These are phyloP conservation scores for Verasper variegatus DNA, from an alignment of 2,113 vertebrate genomes.

Conservation along the genomic window DNA sequence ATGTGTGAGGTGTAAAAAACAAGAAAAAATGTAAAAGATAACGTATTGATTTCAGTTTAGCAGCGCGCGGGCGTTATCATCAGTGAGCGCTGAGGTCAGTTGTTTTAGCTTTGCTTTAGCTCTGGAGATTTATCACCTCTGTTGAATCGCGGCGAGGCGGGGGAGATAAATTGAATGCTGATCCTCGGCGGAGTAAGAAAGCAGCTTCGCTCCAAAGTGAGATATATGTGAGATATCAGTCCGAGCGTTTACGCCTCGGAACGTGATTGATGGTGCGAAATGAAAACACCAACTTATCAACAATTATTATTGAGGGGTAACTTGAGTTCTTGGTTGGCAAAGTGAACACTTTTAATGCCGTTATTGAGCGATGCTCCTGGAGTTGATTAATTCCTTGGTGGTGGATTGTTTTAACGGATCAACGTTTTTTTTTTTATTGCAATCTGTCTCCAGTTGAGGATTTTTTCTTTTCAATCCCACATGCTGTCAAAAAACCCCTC, in stretches of 20 bases:
- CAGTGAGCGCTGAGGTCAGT: constrained; percentile 63
- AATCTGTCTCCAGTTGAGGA: background rate
- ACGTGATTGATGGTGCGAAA: constrained; percentile 48
- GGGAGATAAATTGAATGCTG: constrained; percentile 63
- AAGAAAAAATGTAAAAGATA: constrained; percentile 55
- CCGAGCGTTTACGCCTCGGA: constrained; percentile 18
- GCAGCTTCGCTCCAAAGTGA: constrained; percentile 49
- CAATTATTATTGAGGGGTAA: constrained; percentile 30
- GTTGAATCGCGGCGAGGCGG: constrained; percentile 37
- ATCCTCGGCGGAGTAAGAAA: constrained; percentile 62
- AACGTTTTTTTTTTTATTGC: background rate
- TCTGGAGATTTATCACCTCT: constrained; percentile 67
- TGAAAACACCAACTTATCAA: constrained; percentile 53
- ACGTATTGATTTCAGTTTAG: constrained; percentile 75
- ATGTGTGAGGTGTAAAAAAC: constrained; percentile 33
- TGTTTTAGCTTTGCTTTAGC: constrained; percentile 56
- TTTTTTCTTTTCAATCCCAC: no score
- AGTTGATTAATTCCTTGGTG: background rate
- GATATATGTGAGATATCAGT: constrained; percentile 58
- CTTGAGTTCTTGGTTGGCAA: background rate
- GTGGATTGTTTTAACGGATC: background rate
- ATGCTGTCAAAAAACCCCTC: background rate
- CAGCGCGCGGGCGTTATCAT: constrained; percentile 45
- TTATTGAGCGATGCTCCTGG: background rate
- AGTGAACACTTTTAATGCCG: background rate